phyloP scores from a whole-genome alignment of 1,140 invertebrate genomes.

The Plodia interpunctella region DNA sequence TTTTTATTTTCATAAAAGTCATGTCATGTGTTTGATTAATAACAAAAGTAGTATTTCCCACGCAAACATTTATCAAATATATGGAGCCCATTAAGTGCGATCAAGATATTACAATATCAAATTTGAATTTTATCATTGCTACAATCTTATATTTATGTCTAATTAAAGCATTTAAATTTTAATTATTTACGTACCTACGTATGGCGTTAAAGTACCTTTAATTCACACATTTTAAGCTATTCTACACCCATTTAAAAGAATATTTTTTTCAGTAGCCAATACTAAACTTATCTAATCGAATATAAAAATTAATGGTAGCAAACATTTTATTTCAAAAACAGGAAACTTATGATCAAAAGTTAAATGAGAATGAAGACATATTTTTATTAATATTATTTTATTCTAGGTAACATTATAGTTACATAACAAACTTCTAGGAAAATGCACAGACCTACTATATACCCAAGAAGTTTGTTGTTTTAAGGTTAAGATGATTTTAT shows the following conservation, averaged over 20 bases:
- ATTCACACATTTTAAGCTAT: too few species aligned
- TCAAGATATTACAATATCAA: constrained; percentile 10
- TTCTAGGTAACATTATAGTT: too few species aligned
- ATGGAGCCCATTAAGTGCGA: not conserved
- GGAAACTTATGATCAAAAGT: constrained; percentile 32
- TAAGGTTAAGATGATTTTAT: too few species aligned
- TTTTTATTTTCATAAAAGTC: too few species aligned
- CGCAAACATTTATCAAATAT: constrained; percentile 4
- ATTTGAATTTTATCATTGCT: constrained; percentile 10
- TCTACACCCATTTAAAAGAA: not conserved
- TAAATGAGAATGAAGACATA: too few species aligned
- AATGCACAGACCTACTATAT: too few species aligned
- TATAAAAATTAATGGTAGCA: constrained; percentile 59
- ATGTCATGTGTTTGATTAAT: too few species aligned
- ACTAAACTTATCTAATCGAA: not conserved
- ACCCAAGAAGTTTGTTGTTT: too few species aligned
- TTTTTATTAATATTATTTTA: too few species aligned
- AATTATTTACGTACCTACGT: not conserved
- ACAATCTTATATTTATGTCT: constrained; percentile 3
- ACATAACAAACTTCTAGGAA: too few species aligned
- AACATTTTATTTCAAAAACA: constrained; percentile 47
- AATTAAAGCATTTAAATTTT: constrained; percentile 5
- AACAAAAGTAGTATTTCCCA: constrained; percentile 7
- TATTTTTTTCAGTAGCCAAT: not conserved
- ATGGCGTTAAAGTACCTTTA: not conserved